Percentiles rank a stretch among this genome's conserved stretches.
phyloP scores from a whole-genome alignment of 2,797 vertebrate genomes.

The Cyclura pinguis region DNA sequence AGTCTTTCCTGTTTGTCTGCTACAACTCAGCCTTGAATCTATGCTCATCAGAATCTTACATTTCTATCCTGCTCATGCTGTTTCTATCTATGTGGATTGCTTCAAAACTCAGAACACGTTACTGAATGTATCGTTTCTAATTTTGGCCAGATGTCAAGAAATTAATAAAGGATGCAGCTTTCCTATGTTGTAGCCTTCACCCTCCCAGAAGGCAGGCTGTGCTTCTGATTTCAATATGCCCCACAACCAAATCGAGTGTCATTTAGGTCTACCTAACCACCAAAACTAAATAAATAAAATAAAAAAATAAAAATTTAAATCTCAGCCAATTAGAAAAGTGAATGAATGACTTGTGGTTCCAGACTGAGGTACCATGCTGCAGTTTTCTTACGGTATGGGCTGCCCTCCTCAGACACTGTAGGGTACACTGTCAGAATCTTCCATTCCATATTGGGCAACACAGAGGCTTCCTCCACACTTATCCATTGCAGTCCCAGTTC shows the following conservation, averaged over 20 bases:
- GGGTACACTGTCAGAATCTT: conserved; percentile 78
- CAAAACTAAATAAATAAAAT: too few species aligned
- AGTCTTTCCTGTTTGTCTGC: not conserved
- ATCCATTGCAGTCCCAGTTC: conserved; percentile 77
- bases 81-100: not conserved
- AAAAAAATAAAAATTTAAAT: not conserved
- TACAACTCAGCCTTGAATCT: not conserved
- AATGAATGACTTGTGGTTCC: not conserved
- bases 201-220: not conserved
- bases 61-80: not conserved
- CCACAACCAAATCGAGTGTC: not conserved
- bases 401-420: conserved; percentile 74
- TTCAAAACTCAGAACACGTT: not conserved
- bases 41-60: too few species aligned
- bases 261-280: not conserved
- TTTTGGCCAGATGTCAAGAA: not conserved
- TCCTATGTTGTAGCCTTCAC: not conserved
- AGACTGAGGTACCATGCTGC: not conserved
- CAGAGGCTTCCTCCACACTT: conserved; percentile 73
- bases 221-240: not conserved
- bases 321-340: not conserved
- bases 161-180: not conserved
- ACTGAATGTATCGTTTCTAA: not conserved
- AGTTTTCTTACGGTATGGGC: conserved; percentile 76
- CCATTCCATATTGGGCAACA: conserved; percentile 81